Evolutionary conservation across 2,888 invertebrate genomes (phyloP).

Genomic region (Phaonia tiefii): DNA sequence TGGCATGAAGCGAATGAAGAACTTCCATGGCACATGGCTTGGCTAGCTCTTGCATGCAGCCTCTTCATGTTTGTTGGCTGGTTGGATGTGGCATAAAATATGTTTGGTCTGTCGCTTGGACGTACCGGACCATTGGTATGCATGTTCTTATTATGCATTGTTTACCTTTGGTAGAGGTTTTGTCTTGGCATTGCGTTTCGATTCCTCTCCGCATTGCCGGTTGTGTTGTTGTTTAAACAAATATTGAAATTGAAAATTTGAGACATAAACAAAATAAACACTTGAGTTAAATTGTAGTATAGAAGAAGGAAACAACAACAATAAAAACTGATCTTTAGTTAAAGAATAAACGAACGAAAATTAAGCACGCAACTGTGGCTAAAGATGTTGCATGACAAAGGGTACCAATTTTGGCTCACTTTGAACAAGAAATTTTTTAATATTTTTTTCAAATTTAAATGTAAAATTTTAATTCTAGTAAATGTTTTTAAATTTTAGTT

Average conservation of each 20-base stretch:
- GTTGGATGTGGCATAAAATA: constrained; percentile 36
- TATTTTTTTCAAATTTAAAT: too few relatives aligned
- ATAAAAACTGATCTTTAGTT: too few relatives aligned
- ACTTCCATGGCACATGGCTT: constrained; percentile 53
- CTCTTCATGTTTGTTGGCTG: constrained; percentile 13
- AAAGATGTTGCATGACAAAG: constrained; percentile 7
- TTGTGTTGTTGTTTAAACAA: constrained; percentile 55
- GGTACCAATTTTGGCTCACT: too few relatives aligned
- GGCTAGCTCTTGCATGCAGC: constrained; percentile 39
- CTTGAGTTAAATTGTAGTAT: constrained; percentile 61
- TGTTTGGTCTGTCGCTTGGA: constrained; percentile 17
- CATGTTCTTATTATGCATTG: constrained; percentile 57
- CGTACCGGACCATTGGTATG: constrained; percentile 44
- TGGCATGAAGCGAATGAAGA: background rate
- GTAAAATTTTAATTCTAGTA: too few relatives aligned
- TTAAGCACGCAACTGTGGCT: constrained; percentile 56
- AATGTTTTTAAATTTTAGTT: too few relatives aligned
- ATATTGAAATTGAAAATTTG: constrained; percentile 74
- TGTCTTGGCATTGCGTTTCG: background rate
- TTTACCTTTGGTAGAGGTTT: constrained; percentile 42
- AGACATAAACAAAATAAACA: constrained; percentile 71
- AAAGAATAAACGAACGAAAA: constrained; percentile 50
- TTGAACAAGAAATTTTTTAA: too few relatives aligned
- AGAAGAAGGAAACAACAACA: constrained; percentile 45
- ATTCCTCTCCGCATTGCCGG: background rate